Percentiles rank a stretch among this genome's conserved stretches.
Evolutionary conservation across 1,140 invertebrate genomes (phyloP).

Genomic region (Ceratina japonica): DNA sequence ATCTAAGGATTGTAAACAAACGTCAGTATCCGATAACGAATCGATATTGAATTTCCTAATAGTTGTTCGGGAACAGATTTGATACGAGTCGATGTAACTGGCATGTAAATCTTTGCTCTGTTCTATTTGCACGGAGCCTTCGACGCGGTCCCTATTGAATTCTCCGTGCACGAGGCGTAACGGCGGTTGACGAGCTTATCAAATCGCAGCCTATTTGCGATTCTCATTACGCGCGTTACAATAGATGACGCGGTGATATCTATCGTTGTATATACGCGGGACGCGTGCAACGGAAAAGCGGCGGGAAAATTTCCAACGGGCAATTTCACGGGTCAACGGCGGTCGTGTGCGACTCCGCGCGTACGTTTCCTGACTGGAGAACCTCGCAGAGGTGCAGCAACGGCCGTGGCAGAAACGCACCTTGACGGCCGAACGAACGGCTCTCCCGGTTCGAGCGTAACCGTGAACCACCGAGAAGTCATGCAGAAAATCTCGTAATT

Average conservation of each 20-base stretch:
- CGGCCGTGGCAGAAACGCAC: not conserved
- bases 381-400: not conserved
- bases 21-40: too few species aligned
- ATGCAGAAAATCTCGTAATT: too few species aligned
- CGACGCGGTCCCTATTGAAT: conserved; percentile 61
- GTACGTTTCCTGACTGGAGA: not conserved
- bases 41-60: too few species aligned
- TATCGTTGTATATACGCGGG: conserved; percentile 62
- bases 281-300: not conserved
- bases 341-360: not conserved
- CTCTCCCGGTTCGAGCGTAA: not conserved
- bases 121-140: conserved; percentile 48
- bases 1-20: too few species aligned
- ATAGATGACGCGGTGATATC: conserved; percentile 67
- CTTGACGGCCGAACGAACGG: not conserved
- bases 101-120: not conserved
- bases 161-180: conserved; percentile 68
- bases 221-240: conserved; percentile 72
- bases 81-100: too few species aligned
- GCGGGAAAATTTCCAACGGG: conserved; percentile 17
- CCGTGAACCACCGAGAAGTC: too few species aligned
- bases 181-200: conserved; percentile 71
- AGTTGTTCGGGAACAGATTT: too few species aligned
- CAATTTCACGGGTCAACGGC: conserved; percentile 25
- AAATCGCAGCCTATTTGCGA: conserved; percentile 71